Base-by-base conservation (phyloP, 2,888 invertebrate genomes). In the Eupithecia abbreviata region DNA sequence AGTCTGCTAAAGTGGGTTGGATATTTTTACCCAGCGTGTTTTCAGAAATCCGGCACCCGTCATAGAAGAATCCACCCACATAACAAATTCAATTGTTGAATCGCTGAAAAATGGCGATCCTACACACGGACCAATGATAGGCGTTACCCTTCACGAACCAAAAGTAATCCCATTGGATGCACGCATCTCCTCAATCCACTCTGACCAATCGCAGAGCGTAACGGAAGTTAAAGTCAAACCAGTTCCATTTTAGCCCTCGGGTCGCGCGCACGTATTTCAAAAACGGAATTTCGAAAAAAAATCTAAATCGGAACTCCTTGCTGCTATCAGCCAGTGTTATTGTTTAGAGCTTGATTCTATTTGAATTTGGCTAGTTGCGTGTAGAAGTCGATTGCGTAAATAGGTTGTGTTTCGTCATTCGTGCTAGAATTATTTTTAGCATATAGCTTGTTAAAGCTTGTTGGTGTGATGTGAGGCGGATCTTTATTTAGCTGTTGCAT, bases 61-160 rank as follows among this genome's bases (percentile, higher is more conserved):
- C 71, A 58, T 78, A 86, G 84, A 83, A 77, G 82, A 89, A 86
- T 88, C 90, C 93, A 92, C 94, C 93, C 93, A 93, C 92, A 91
- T 88, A 90, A 90, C 88, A 88, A 90, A 87, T 87, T 78, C 90
- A 91, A 93, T 93, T 93, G 92, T 93, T 91, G 90, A 89, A 85
- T 90, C 89, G 86, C 90, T 92, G 92, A 92, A 94, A 94, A 94
- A 94, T 94, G 93, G 94, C 94, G 93, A 92, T 88, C 88, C 82
- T 84, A 84, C 85, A 82, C 87, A 82, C 81, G 87, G 81, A 88
- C 94, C 94, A 94, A 94, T 94, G 85, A 86, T 82, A 94, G 94
- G 94, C 94, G 94, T 86, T 85, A 88, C 93, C 90, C 84, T 84
- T 84, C 84, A 83, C 86, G 82, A 74, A 77, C 72, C 77, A 79